Conservation (phyloP, 2,113 vertebrate species). For the Neogobius melanostomus region DNA sequence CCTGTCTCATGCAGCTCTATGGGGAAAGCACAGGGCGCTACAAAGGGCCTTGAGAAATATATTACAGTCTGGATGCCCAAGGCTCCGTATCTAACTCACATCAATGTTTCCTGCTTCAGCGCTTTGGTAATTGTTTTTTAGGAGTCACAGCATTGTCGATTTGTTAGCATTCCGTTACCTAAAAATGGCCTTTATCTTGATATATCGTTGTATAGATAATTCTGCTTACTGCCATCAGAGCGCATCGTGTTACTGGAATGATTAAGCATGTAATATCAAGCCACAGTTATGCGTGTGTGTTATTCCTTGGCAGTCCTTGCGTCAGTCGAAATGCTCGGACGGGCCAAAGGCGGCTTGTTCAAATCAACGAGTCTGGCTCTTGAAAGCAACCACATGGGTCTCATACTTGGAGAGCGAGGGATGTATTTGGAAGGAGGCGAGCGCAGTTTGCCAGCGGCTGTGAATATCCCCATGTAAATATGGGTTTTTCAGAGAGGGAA, state of each 20-base stretch:
- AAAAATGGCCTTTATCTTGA: no score
- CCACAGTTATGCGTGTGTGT: not conserved
- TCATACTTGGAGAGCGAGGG: conserved; percentile 19
- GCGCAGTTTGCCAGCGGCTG: conserved; percentile 38
- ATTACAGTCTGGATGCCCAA: not conserved
- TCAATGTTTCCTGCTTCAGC: not conserved
- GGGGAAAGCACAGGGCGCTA: conserved; percentile 6
- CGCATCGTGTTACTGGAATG: no score
- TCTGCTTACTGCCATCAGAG: no score
- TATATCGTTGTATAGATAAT: no score
- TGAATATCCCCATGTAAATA: conserved; percentile 54
- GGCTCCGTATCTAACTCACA: not conserved
- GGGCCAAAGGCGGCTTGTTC: not conserved
- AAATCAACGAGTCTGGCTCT: not conserved
- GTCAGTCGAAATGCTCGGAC: not conserved
- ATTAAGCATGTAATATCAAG: not conserved
- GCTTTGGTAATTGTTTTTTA: not conserved
- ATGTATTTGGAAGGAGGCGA: conserved; percentile 34
- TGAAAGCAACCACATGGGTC: conserved; percentile 12
- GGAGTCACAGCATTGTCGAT: no score
- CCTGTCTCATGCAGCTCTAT: conserved; percentile 14
- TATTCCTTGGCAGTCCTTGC: not conserved
- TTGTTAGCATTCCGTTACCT: no score
- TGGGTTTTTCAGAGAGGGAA: conserved; percentile 65
- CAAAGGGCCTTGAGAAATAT: not conserved